phyloP scores from a whole-genome alignment of 2,888 invertebrate genomes.

The Drosophila gaucha region DNA sequence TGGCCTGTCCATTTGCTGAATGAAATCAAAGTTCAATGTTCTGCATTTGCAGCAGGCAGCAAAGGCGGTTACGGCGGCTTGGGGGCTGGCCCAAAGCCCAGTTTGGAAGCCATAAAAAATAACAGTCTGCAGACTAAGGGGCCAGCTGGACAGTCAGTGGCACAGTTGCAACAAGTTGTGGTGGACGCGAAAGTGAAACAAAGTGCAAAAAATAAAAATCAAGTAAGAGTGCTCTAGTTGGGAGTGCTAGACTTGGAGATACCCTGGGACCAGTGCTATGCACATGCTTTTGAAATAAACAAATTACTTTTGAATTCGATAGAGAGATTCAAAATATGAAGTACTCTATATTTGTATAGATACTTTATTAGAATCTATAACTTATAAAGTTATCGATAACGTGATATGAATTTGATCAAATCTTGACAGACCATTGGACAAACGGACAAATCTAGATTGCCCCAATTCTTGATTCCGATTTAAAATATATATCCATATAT shows the following conservation, averaged over 20 bases:
- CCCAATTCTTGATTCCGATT: too few relatives aligned
- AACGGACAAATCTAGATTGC: too few relatives aligned
- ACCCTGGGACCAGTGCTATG: too few relatives aligned
- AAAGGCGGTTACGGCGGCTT: not conserved
- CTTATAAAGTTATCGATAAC: too few relatives aligned
- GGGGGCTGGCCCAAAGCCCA: slow-evolving; percentile 4
- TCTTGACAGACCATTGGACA: too few relatives aligned
- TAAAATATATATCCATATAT: too few relatives aligned
- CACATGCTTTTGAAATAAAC: too few relatives aligned
- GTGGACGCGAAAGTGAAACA: slow-evolving; percentile 63
- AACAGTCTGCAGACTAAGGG: slow-evolving; percentile 9
- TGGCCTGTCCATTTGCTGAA: slow-evolving; percentile 64
- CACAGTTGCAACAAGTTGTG: slow-evolving; percentile 72
- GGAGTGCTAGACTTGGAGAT: not conserved
- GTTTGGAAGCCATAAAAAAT: slow-evolving; percentile 63
- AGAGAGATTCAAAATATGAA: too few relatives aligned
- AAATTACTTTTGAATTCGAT: too few relatives aligned
- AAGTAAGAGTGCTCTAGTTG: not conserved
- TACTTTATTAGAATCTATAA: too few relatives aligned
- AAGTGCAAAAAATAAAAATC: slow-evolving; percentile 21
- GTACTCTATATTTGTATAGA: too few relatives aligned
- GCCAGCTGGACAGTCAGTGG: slow-evolving; percentile 57
- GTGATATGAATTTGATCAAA: too few relatives aligned
- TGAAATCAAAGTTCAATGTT: slow-evolving; percentile 58
- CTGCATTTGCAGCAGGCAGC: slow-evolving; percentile 46